Percentiles rank a stretch among this genome's conserved stretches.
These are phyloP conservation scores for Gadus chalcogrammus DNA, from an alignment of 2,113 vertebrate genomes.

Conservation along the genomic window DNA sequence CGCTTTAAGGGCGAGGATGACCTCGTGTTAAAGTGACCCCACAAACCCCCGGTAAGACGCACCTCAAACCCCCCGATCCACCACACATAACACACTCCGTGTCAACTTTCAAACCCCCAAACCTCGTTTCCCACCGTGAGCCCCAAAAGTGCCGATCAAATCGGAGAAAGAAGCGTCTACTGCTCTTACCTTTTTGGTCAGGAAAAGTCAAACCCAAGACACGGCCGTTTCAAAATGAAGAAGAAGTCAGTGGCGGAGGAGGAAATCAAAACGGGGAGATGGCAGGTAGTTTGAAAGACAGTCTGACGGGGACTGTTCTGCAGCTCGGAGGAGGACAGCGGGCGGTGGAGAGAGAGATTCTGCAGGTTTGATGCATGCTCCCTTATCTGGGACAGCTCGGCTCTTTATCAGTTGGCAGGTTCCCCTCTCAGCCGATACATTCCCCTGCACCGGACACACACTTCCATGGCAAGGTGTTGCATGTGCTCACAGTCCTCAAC, in stretches of 20 bases:
- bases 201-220: conserved; percentile 39
- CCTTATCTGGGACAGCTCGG: conserved; percentile 53
- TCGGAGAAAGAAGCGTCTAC: neutral
- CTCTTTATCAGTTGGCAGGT: neutral
- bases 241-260: conserved; percentile 29
- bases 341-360: conserved; percentile 40
- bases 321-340: conserved; percentile 33
- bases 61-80: too few relatives aligned
- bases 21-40: too few relatives aligned
- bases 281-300: conserved; percentile 47
- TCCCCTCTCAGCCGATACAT: conserved; percentile 80
- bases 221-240: conserved; percentile 7
- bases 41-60: too few relatives aligned
- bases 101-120: conserved; percentile 21
- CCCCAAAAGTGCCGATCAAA: neutral
- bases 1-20: too few relatives aligned
- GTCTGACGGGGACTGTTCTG: conserved; percentile 63
- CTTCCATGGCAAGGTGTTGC: conserved; percentile 61
- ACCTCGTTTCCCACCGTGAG: neutral
- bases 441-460: conserved; percentile 71
- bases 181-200: conserved; percentile 64
- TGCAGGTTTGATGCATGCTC: conserved; percentile 70
- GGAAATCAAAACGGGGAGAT: conserved; percentile 35
- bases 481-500: conserved; percentile 38
- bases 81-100: conserved; percentile 18